Evolutionary conservation across 1,140 invertebrate species (phyloP), one percentile per base, ranked within the genome.

Genomic region (Brevipalpus yothersi): DNA sequence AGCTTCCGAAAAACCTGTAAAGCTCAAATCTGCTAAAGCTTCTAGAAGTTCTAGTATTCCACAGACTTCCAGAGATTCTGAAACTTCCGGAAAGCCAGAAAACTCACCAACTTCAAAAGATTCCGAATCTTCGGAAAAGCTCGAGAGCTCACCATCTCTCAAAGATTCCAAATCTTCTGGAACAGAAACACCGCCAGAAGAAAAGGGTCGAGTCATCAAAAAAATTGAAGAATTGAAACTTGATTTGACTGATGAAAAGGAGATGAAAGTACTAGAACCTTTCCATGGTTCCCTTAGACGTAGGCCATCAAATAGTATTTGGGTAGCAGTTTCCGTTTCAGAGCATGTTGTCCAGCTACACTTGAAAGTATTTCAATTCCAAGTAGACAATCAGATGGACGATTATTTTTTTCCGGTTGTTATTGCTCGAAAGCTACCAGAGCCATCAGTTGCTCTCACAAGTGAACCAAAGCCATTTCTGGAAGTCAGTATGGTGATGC

Each of bases 391-490:
- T 76, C 91, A 95, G 70, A 74, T 94, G 56, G 76, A 79, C 15
- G 83, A 92, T 67, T 87, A 84, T 64, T 80, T 94, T 42, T 99
- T 96, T 75, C 89, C 88, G 0, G 85, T 93, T 12, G 81, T 95
- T 23, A 75, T 98, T 61, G 86, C 90, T 40, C 89, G 91, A 0
- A 82, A 95, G 45, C 82, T 89, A 8, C 86, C 84, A 49, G 90
- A 93, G 0, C 88, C 86, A 69, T 91, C 84, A 67, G 79, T 97
- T 15, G 82, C 83, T 54, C 80, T 79, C 56, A 80, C 82, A 60
- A 64, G 69, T 78, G 81, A 77, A 5, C 80, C 86, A 57, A 96
- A 93, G 69, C 90, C 92, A n/a, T 97, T 97, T 71, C 82, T 85
- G 40, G 92, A 98, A 74, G 73, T 92, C 60, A 89, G 87, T 70